Evolutionary conservation across 2,113 vertebrate genomes (phyloP).

Genomic region (Tetrax tetrax): DNA sequence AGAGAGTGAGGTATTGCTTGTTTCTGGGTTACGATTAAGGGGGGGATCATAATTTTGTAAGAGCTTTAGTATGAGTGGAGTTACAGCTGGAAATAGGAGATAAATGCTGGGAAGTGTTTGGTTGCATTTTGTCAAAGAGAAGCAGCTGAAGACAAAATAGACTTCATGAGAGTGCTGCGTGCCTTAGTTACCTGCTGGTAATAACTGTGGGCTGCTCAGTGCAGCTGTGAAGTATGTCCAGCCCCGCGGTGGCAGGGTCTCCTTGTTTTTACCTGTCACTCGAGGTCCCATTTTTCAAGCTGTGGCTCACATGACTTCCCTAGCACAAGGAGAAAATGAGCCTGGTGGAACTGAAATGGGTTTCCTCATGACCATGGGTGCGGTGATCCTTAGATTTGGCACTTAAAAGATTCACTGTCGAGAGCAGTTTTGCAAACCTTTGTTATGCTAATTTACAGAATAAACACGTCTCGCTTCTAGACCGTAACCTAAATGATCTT

Average conservation of each 20-base stretch:
- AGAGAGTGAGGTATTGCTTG: not conserved
- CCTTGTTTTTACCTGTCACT: not conserved
- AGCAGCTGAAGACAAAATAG: not conserved
- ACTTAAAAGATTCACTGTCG: accelerated
- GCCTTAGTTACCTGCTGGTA: not conserved
- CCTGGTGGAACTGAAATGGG: not conserved
- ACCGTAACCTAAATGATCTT: not conserved
- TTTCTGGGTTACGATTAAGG: accelerated
- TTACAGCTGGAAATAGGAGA: not conserved
- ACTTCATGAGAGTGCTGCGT: not conserved
- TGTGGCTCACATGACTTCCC: not conserved
- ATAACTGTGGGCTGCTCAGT: not conserved
- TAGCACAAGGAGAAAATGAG: not conserved
- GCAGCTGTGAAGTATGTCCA: not conserved
- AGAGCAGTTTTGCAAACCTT: not conserved
- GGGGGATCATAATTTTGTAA: not conserved
- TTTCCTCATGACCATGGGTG: accelerated
- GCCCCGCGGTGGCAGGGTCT: not conserved
- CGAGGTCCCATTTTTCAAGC: not conserved
- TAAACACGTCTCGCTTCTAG: accelerated
- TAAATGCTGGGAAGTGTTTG: not conserved
- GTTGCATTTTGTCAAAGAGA: not conserved
- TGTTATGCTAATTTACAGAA: accelerated
- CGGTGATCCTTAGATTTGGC: not conserved
- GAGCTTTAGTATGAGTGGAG: not conserved